Conservation (phyloP, 92 coral and sea anemone species). For the Hydrozoanthus gracilis region DNA sequence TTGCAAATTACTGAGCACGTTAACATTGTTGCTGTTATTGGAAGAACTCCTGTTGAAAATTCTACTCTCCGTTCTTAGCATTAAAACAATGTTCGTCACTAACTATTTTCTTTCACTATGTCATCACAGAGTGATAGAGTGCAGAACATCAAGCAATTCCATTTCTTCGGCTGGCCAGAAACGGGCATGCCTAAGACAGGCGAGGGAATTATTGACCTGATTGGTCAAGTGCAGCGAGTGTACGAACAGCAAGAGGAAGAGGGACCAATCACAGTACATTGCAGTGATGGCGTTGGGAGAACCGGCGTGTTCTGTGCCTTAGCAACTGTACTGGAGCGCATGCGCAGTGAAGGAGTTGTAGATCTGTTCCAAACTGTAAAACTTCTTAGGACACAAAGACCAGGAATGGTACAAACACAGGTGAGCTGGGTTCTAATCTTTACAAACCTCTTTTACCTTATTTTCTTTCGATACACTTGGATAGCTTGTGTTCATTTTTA, state of each 20-base stretch:
- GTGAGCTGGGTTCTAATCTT: slow-evolving; percentile 31
- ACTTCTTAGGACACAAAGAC: slow-evolving; percentile 94
- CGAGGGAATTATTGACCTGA: slow-evolving; percentile 91
- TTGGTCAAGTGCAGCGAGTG: slow-evolving; percentile 93
- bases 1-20: no score
- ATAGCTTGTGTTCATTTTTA: no score
- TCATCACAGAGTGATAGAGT: slow-evolving; percentile 75
- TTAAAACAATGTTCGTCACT: not conserved
- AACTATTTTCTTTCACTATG: not conserved
- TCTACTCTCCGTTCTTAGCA: not conserved
- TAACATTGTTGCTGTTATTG: no score
- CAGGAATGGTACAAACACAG: slow-evolving; percentile 96
- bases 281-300: slow-evolving; percentile 96
- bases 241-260: slow-evolving; percentile 90
- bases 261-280: slow-evolving; percentile 95
- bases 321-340: slow-evolving; percentile 94
- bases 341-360: slow-evolving; percentile 99
- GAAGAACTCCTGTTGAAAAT: no score
- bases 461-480: no score
- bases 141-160: slow-evolving; percentile 90
- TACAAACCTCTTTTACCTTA: no score
- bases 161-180: slow-evolving; percentile 94
- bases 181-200: slow-evolving; percentile 83
- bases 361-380: slow-evolving; percentile 97
- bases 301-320: slow-evolving; percentile 94